Percentiles rank a stretch among this genome's conserved stretches.
Evolutionary conservation across 2,797 vertebrate species (phyloP).

Genomic region (Sebastes taczanowskii): DNA sequence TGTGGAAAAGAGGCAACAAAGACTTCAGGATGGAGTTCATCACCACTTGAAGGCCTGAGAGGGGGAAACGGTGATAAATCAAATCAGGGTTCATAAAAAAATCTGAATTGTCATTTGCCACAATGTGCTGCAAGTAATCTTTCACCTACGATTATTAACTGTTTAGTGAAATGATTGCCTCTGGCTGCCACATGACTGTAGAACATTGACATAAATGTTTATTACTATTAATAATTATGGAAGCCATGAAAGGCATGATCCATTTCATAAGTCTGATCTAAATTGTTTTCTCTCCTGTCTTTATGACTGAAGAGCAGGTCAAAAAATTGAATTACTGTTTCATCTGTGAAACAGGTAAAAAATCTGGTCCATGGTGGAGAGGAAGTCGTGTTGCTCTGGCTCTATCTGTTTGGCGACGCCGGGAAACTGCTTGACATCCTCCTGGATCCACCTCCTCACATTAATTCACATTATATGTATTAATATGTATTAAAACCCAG

Average conservation of each 20-base stretch:
- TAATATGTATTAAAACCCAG: not conserved
- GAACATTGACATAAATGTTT: not conserved
- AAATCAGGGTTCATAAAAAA: not conserved
- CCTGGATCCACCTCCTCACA: too few species aligned
- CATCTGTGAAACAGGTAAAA: too few species aligned
- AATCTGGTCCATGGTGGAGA: too few species aligned
- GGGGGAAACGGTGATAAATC: not conserved
- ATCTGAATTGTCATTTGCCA: not conserved
- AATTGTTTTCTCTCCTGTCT: not conserved
- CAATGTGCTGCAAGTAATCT: not conserved
- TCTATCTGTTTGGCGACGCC: too few species aligned
- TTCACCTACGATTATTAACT: not conserved
- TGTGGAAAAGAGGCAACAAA: slow-evolving; percentile 93
- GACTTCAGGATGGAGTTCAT: slow-evolving; percentile 96
- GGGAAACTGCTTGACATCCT: too few species aligned
- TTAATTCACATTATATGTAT: too few species aligned
- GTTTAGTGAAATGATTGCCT: not conserved
- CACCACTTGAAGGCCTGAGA: slow-evolving; percentile 92
- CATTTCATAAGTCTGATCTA: not conserved
- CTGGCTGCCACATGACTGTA: not conserved
- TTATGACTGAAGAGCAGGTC: too few species aligned
- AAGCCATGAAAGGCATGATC: too few species aligned
- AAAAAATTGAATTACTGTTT: too few species aligned
- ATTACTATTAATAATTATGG: not conserved
- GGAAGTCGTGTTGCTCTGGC: too few species aligned